Conservation (phyloP, 2,888 invertebrate genomes). For the Philereme transversata region DNA sequence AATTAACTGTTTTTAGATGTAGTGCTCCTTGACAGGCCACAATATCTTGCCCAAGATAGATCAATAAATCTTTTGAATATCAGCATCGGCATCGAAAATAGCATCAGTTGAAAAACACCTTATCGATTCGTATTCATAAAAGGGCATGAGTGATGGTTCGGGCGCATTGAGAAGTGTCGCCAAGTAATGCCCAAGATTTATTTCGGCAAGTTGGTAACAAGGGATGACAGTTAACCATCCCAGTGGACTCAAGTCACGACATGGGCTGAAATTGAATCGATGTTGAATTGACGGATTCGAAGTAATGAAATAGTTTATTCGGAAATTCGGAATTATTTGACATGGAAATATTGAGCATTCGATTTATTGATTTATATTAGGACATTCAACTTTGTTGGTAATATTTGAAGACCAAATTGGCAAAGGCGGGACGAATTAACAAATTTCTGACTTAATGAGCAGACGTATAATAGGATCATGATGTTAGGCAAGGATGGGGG, state of each 20-base stretch:
- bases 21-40: no score
- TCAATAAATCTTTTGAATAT: no score
- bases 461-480: no score
- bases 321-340: slow-evolving; percentile 11
- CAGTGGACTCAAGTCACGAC: slow-evolving; percentile 30
- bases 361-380: slow-evolving; percentile 1
- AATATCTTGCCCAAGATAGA: no score
- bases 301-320: slow-evolving; percentile 30
- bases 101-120: no score
- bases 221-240: slow-evolving; percentile 39
- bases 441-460: no score
- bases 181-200: slow-evolving; percentile 36
- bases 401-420: no score
- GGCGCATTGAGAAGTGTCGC: slow-evolving; percentile 20
- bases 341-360: slow-evolving; percentile 1
- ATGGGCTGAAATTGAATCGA: slow-evolving; percentile 36
- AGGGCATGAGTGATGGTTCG: slow-evolving; percentile 17
- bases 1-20: no score
- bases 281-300: slow-evolving; percentile 29
- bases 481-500: no score
- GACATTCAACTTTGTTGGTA: no score
- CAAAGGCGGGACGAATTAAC: no score
- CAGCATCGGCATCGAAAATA: no score
- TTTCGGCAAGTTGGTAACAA: slow-evolving; percentile 35
- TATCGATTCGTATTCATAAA: slow-evolving; percentile 1